Base-by-base conservation (phyloP, 1,140 invertebrate species). In the Amphibalanus amphitrite region DNA sequence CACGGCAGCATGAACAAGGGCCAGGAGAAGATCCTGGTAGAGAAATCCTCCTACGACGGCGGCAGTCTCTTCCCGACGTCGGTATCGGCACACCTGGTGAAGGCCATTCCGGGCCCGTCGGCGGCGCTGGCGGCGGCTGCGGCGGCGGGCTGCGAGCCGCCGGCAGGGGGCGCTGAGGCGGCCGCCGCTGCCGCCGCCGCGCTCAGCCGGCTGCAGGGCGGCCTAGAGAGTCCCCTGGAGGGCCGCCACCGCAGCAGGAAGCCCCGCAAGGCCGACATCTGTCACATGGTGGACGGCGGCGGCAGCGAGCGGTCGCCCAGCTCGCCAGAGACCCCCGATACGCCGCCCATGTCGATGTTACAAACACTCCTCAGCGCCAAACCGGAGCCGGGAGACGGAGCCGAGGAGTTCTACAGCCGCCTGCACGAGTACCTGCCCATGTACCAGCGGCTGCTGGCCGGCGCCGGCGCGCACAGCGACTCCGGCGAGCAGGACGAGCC, bases 91-190 rank as follows among this genome's bases (percentile, higher is more conserved):
- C 0, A 81, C 91, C 91, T 0, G 93, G 93, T 76, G 93, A 92
- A 76, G 90, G 90, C 0, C 91, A 93, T 77, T 92, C 93, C 73
- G 93, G 90, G 75, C 90, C 92, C 76, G 80, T 93, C n/a, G 92
- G 93, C 75, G 25, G 23, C 64, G 33, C 40, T 67, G 17, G 38
- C 64, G 29, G 40, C 29, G 29, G 25, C n/a, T 25, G 13, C 26
- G n/a, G 47, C 86, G 87, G 69, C 64, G 84, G 90, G 29, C 88
- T 88, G 26, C 38, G 28, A 26, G n/a, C 38, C 64, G 33, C 40
- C 69, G 17, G 38, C 64, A 8, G 40, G 17, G 29, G 25, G 25
- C 30, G 13, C 26, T 30, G 47, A 86, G 28, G 69, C 17, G 67
- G 71, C 47, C 25, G 69, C 67, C 29, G 38, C n/a, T n/a, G n/a